Evolutionary conservation across 2,797 vertebrate species (phyloP), one percentile per base, ranked within the genome.

Genomic region (Pseudochaenichthys georgianus): DNA sequence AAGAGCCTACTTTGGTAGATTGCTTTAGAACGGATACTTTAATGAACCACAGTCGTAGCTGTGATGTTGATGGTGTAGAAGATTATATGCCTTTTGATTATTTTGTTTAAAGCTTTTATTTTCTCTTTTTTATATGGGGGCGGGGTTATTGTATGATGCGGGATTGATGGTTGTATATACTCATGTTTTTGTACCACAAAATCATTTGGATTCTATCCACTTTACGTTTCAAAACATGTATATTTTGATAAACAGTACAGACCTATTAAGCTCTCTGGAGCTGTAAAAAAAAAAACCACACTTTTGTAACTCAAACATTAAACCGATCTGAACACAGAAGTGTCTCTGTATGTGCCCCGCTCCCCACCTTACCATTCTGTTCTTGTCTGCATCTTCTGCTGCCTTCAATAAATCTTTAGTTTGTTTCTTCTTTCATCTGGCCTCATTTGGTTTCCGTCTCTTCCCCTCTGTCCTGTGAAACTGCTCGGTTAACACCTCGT

Each of bases 181-280:
- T 96, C 96, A 95, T 97, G 95, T 94, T 96, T 96, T 96, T 97
- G 96, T 97, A 94, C 91, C 93, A 96, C 90, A 95, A 94, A 93
- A 83, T 92, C 93, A 95, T 95, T 95, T 88, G 96, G 94, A 95
- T 94, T 94, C 93, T 93, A 92, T 91, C 88, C 83, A 86, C 93
- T 96, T 96, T 96, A 95, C 93, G 96, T 93, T 28, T 95, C 95
- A 90, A 94, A 96, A 95, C 96, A 95, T 98, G 96, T 97, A 97
- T 96, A 95, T 96, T 95, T 96, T 95, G 94, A 94, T 95, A 93
- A 80, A 88, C 83, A 75, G 83, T 87, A 85, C 89, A 89, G 85
- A 91, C 88, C 73, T 92, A 86, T 89, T 78, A 38, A 83, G 94
- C 92, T 93, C 89, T 45, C 70, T 51, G 59, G 91, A 93, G 92